These are phyloP conservation scores for Scyliorhinus canicula DNA, from an alignment of 2,797 vertebrate genomes.

Conservation along the genomic window DNA sequence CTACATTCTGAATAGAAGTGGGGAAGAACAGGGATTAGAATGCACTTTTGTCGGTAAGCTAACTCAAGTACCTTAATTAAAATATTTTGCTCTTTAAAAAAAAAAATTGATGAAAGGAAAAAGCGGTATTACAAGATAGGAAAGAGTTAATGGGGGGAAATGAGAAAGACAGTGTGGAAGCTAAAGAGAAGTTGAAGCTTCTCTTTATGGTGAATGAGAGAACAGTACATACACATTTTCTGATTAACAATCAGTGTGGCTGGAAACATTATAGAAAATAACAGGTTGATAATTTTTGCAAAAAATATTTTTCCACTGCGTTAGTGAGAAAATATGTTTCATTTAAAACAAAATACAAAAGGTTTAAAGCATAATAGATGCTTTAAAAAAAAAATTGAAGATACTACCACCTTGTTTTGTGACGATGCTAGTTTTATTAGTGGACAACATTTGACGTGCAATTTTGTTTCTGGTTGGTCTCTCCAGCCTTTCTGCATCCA, in stretches of 20 bases:
- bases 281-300: neutral
- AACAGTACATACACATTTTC: neutral
- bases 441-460: neutral
- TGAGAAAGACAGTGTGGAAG: too few relatives aligned
- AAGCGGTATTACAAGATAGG: neutral
- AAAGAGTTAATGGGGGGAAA: neutral
- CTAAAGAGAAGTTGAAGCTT: neutral
- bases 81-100: neutral
- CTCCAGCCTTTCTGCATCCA: too few relatives aligned
- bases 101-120: neutral
- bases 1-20: neutral
- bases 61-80: neutral
- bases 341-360: neutral
- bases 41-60: neutral
- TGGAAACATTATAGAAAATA: neutral
- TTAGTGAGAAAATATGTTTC: neutral
- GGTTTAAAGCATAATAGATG: too few relatives aligned
- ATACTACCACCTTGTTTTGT: neutral
- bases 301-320: neutral
- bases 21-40: neutral
- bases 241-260: neutral
- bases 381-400: too few relatives aligned
- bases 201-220: too few relatives aligned
- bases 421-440: neutral
- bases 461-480: too few relatives aligned